A percentile compares a stretch with the other conserved stretches of the same genome.
Conservation (phyloP, 1,140 invertebrate genomes). For the Zaprionus ghesquierei region DNA sequence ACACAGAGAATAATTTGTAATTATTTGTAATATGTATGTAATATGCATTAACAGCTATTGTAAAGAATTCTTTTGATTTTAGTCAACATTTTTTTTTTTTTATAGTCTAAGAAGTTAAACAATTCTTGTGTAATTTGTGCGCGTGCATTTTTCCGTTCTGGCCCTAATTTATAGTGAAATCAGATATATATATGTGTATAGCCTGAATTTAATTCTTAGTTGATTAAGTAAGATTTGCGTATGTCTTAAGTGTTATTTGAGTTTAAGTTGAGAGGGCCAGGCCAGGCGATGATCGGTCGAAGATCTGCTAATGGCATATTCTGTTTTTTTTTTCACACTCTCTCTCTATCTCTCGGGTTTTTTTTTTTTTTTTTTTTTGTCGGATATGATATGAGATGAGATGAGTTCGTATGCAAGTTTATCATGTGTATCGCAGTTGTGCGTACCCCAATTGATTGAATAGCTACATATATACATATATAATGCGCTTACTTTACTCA, state of each 20-base stretch:
- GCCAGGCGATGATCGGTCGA: constrained; percentile 25
- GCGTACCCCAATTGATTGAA: constrained; percentile 37
- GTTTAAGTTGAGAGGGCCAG: constrained; percentile 45
- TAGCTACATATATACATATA: constrained; percentile 41
- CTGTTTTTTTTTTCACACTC: constrained; percentile 19
- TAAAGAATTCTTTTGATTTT: constrained; percentile 43
- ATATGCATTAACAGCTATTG: constrained; percentile 57
- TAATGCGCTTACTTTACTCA: constrained; percentile 29
- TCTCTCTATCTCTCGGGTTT: constrained; percentile 10
- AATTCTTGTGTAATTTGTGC: constrained; percentile 44
- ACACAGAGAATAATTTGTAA: constrained; percentile 63
- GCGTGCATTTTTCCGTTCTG: constrained; percentile 57
- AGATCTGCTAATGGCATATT: constrained; percentile 24
- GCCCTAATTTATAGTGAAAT: constrained; percentile 48
- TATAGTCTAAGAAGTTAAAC: constrained; percentile 28
- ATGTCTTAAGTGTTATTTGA: constrained; percentile 78
- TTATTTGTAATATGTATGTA: constrained; percentile 37
- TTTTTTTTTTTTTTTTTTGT: constrained; percentile 31
- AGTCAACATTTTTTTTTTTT: constrained; percentile 42
- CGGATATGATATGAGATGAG: not conserved
- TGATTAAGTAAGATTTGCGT: constrained; percentile 54
- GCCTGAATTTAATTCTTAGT: constrained; percentile 66
- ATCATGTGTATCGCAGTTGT: constrained; percentile 45
- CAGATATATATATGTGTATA: constrained; percentile 47
- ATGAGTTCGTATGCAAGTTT: constrained; percentile 27